These are phyloP conservation scores for Polypterus bichir DNA, from an alignment of 2,113 vertebrate species.

Conservation along the genomic window DNA sequence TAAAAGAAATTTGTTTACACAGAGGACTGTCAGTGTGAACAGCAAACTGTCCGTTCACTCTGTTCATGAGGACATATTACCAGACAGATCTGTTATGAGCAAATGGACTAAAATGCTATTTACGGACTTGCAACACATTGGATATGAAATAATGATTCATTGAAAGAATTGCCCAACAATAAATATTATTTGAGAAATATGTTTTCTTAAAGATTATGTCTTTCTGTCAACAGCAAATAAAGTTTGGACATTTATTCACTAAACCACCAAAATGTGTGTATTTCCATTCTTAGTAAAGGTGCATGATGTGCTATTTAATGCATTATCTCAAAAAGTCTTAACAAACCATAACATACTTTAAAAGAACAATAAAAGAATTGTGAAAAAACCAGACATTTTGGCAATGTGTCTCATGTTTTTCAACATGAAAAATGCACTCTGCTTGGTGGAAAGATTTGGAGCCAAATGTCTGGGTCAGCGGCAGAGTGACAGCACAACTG, in stretches of 20 bases:
- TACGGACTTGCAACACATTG: too few relatives aligned
- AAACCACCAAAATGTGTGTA: neutral
- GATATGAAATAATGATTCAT: too few relatives aligned
- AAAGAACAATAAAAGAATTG: constrained; percentile 6
- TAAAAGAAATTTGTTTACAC: too few relatives aligned
- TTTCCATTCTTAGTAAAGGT: neutral
- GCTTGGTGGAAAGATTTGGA: constrained; percentile 1
- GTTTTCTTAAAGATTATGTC: neutral
- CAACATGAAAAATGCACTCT: neutral
- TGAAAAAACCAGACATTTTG: neutral
- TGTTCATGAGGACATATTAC: too few relatives aligned
- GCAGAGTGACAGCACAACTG: constrained; percentile 23
- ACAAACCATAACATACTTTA: neutral
- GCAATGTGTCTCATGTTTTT: neutral
- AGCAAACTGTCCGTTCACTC: too few relatives aligned
- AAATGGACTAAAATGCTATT: too few relatives aligned
- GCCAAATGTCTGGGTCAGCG: constrained; percentile 17
- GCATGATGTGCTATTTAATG: neutral
- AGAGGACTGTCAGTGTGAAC: too few relatives aligned
- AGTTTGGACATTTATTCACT: neutral
- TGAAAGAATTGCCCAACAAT: too few relatives aligned
- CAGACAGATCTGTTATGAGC: too few relatives aligned
- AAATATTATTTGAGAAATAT: too few relatives aligned
- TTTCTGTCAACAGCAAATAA: neutral
- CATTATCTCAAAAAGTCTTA: neutral